These are phyloP conservation scores for Achatina immaculata DNA, from an alignment of 1,140 invertebrate genomes.

Conservation along the genomic window DNA sequence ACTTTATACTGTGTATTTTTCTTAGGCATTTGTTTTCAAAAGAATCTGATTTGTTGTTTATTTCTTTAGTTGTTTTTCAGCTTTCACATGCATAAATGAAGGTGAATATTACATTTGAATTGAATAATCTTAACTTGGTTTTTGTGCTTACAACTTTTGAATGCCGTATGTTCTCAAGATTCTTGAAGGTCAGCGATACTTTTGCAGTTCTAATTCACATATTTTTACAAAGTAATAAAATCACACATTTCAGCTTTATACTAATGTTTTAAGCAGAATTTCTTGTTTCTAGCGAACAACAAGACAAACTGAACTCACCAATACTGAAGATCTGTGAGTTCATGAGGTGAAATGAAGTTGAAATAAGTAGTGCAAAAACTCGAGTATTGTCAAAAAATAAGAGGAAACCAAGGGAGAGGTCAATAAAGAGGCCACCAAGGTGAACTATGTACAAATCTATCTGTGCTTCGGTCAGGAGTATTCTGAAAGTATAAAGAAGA, in stretches of 20 bases:
- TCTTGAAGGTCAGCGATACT: too few relatives aligned
- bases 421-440: slow-evolving; percentile 86
- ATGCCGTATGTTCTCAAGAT: too few relatives aligned
- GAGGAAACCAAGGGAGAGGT: slow-evolving; percentile 86
- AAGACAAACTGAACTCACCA: slow-evolving; percentile 74
- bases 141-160: too few relatives aligned
- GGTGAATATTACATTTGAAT: too few relatives aligned
- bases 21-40: too few relatives aligned
- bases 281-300: background rate
- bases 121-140: too few relatives aligned
- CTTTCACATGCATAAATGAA: too few relatives aligned
- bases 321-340: slow-evolving; percentile 90
- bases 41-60: too few relatives aligned
- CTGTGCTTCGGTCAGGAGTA: slow-evolving; percentile 77
- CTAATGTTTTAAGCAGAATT: background rate
- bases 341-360: slow-evolving; percentile 87
- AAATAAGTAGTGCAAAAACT: slow-evolving; percentile 81
- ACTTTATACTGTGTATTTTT: too few relatives aligned
- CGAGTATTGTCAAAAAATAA: slow-evolving; percentile 83
- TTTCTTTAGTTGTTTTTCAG: too few relatives aligned
- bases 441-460: slow-evolving; percentile 89
- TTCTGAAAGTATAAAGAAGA: background rate
- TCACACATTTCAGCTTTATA: background rate
- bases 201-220: too few relatives aligned
- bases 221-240: background rate